Conservation (phyloP, 2,888 invertebrate species). For the Buathra laborator region DNA sequence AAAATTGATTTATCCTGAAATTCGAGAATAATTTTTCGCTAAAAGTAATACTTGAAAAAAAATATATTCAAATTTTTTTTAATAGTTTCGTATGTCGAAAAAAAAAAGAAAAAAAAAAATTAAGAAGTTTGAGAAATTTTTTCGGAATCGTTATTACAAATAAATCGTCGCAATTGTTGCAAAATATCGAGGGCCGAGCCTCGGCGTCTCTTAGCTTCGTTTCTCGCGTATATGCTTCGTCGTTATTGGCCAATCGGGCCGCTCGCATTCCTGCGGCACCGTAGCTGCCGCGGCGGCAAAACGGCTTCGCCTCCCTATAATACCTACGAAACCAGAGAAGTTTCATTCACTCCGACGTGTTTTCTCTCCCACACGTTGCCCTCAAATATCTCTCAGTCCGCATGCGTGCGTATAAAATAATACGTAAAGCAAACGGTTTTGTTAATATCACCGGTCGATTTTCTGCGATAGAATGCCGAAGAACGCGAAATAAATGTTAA, state of each 20-base stretch:
- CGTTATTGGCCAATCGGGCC: constrained; percentile 80
- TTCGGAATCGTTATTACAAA: too few relatives aligned
- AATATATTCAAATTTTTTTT: too few relatives aligned
- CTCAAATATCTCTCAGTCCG: constrained; percentile 64
- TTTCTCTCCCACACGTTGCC: constrained; percentile 65
- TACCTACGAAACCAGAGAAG: constrained; percentile 31
- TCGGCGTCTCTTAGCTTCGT: constrained; percentile 33
- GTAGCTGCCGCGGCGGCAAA: constrained; percentile 2
- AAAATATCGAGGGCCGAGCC: constrained; percentile 17
- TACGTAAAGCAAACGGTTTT: constrained; percentile 7
- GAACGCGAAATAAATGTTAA: neutral
- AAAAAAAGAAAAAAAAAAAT: too few relatives aligned
- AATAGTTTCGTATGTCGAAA: too few relatives aligned
- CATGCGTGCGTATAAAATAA: constrained; percentile 21
- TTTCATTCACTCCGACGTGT: constrained; percentile 36
- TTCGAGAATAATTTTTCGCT: too few relatives aligned
- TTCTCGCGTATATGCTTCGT: constrained; percentile 33
- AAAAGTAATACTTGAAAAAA: too few relatives aligned
- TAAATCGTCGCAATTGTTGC: neutral
- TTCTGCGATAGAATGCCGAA: constrained; percentile 26
- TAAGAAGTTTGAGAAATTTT: too few relatives aligned
- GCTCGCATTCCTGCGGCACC: constrained; percentile 82
- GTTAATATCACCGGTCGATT: neutral
- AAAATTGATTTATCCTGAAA: too few relatives aligned
- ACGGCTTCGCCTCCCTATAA: too few relatives aligned